Base-by-base conservation (phyloP, 2,113 vertebrate species). In the Ranitomeya variabilis region DNA sequence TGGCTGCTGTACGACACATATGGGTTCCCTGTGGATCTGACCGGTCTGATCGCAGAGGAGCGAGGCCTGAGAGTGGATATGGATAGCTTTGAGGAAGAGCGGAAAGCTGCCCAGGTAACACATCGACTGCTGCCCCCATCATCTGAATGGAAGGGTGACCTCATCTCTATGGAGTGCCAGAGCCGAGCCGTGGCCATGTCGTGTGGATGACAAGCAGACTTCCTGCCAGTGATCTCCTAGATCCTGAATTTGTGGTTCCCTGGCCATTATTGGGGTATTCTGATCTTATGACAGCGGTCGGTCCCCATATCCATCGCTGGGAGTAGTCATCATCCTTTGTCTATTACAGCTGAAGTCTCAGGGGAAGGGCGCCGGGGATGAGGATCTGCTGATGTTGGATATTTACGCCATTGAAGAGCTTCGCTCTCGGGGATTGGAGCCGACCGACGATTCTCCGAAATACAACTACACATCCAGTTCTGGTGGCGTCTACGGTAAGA, bases 341-440 rank as follows among this genome's bases (percentile, higher is more conserved):
- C 54, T 51, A 8, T 81, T 87, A 83, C 91, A 97, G 98, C 90
- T 99, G 8, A 98, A 97, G 92, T 99, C 98, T 76, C 98, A 99
- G 90, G 97, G 97, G 71, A 99, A 97, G 57, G 98, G 97, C 4
- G 93, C 96, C 0, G 97, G 97, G 6, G 97, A 95, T 0, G 96
- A 94, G 89, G 98, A 99, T 77, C 96, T 97, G 90, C 95, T 99
- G 91, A 99, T 99, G 98, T 90, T 99, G 93, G 98, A 99, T 93
- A 99, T 99, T 84, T 99, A 99, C 0, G 97, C 98, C 78, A 99
- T 99, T 0, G 98, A 99, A 85, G 98, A 99, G 88, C 96, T 99
- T 26, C 95, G 97, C 77, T 96, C 95, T 89, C 95, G 71, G 86
- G 95, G 94, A 0, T 86, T 96, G 13, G 92, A 95, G 4, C 93